Percentiles rank a stretch among this genome's conserved stretches.
Evolutionary conservation across 1,140 invertebrate genomes (phyloP).

Genomic region (Heliconius nattereri): DNA sequence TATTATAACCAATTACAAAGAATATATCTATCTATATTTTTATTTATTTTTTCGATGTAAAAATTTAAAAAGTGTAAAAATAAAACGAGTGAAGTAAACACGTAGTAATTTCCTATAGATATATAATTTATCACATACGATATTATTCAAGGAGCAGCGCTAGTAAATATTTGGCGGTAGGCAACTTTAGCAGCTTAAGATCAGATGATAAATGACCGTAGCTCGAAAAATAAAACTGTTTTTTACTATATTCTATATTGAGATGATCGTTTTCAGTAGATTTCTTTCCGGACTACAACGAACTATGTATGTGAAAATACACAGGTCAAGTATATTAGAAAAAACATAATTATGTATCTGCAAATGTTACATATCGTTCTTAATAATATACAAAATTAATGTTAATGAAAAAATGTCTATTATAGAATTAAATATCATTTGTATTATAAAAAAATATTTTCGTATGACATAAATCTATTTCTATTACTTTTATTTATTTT

Average conservation of each 20-base stretch:
- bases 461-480: too few species aligned
- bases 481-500: neutral
- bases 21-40: too few species aligned
- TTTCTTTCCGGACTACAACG: neutral
- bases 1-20: too few species aligned
- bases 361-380: too few species aligned
- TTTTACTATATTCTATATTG: constrained; percentile 2
- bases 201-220: constrained; percentile 2
- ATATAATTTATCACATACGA: constrained; percentile 1
- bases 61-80: too few species aligned
- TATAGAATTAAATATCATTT: too few species aligned
- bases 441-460: too few species aligned
- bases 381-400: neutral
- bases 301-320: neutral
- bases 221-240: neutral
- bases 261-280: neutral
- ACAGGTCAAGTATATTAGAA: neutral
- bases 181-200: neutral
- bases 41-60: too few species aligned
- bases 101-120: neutral
- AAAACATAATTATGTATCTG: neutral
- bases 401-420: neutral
- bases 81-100: neutral
- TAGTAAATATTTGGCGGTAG: constrained; percentile 5
- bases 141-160: neutral